These are phyloP conservation scores for Paramormyrops hopkinsi DNA, from an alignment of 2,797 vertebrate genomes.

Conservation along the genomic window DNA sequence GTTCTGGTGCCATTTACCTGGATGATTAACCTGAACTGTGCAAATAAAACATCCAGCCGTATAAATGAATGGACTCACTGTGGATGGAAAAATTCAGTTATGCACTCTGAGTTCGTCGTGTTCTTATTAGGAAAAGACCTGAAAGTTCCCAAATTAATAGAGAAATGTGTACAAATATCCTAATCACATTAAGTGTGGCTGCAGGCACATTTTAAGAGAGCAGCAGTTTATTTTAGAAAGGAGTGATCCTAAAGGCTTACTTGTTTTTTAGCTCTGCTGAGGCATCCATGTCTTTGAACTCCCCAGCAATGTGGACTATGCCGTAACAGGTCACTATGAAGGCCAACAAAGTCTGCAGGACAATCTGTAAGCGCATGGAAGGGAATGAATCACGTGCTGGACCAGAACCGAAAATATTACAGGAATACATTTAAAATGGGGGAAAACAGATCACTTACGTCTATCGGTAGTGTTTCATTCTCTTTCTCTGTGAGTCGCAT, in stretches of 20 bases:
- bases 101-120: neutral
- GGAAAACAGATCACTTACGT: constrained; percentile 68
- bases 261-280: constrained; percentile 97
- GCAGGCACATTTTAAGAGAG: neutral
- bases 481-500: constrained; percentile 97
- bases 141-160: neutral
- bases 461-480: constrained; percentile 89
- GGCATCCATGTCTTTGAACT: constrained; percentile 98
- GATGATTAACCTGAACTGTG: neutral
- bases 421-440: neutral
- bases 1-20: neutral
- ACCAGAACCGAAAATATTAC: neutral
- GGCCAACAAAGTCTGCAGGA: constrained; percentile 89
- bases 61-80: neutral
- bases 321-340: constrained; percentile 93
- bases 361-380: constrained; percentile 69
- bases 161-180: neutral
- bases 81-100: neutral
- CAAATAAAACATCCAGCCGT: neutral
- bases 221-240: neutral
- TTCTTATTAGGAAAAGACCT: neutral
- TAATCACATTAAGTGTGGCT: neutral
- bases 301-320: constrained; percentile 93
- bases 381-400: neutral
- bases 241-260: constrained; percentile 54